Evolutionary conservation across 2,888 invertebrate genomes (phyloP).

Genomic region (Chironomus tentans): DNA sequence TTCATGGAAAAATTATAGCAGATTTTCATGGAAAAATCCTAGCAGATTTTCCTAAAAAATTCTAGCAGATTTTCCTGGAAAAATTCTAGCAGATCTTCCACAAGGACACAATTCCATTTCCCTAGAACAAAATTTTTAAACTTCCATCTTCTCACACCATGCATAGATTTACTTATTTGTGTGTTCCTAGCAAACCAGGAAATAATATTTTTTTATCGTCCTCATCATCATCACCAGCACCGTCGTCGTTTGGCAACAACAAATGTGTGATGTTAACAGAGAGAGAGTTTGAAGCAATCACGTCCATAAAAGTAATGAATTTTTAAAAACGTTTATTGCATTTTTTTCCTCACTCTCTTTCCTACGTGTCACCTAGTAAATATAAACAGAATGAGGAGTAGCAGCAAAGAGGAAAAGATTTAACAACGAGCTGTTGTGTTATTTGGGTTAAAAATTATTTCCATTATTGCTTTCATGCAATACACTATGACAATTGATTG

Average conservation of each 20-base stretch:
- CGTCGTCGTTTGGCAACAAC: not conserved
- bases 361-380: constrained; percentile 1
- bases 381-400: not conserved
- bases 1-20: too few relatives aligned
- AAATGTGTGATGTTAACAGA: not conserved
- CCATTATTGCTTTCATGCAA: not conserved
- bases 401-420: not conserved
- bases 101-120: too few relatives aligned
- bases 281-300: not conserved
- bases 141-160: not conserved
- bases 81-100: too few relatives aligned
- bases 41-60: too few relatives aligned
- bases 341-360: not conserved
- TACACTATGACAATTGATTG: not conserved
- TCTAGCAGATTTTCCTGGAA: too few relatives aligned
- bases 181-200: not conserved
- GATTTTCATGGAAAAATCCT: too few relatives aligned
- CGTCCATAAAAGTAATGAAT: constrained; percentile 2
- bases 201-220: not conserved
- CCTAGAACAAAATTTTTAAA: too few relatives aligned
- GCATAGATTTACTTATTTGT: too few relatives aligned
- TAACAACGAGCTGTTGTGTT: not conserved
- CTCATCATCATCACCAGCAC: not conserved
- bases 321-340: constrained; percentile 10
- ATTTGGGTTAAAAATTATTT: not conserved